Evolutionary conservation across 1,140 invertebrate species (phyloP), one percentile per base, ranked within the genome.

Genomic region (Nasonia longicornis): DNA sequence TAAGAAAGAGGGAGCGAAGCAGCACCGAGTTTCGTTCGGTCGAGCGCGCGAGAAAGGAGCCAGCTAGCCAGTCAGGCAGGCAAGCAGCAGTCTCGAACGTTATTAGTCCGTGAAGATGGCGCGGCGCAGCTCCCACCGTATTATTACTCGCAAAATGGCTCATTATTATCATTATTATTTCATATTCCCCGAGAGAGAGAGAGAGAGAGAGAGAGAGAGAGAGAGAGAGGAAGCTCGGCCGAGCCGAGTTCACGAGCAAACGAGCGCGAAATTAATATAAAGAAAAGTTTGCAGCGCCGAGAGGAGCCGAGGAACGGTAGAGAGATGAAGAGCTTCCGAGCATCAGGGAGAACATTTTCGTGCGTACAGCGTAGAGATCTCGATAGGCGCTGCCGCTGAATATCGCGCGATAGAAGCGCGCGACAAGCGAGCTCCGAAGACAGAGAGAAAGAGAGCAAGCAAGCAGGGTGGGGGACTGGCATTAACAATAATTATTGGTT

Each of bases 401-500:
- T 69, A 69, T 38, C 16, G 38, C 3, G 69, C 20, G 69, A 69
- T 35, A 35, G 10, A 14, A 20, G 70, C n/a, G 20, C 42, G 20
- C 38, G 38, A 48, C 29, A 72, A 72, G 35, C 20, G 6, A 84
- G 81, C 84, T 70, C 75, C 69, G 72, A 72, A 84, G 70, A 69
- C 64, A 77, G 52, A 72, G 70, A 80, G 78, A 66, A 42, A 81
- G 83, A 74, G 84, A 80, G 80, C 71, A 64, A 45, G 74, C 71
- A 82, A 79, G 86, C 83, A 6, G 31, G 31, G 31, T 3, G 31
- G 31, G 3, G 86, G 87, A 82, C 86, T 85, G 86, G 85, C 89
- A 90, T 90, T 90, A 90, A 90, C 87, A 89, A 89, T 90, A 90
- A 90, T 90, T 90, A 90, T 90, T 90, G 89, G 89, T 90, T 90